Conservation (phyloP, 2,113 vertebrate species). For the Copsychus sechellarum region DNA sequence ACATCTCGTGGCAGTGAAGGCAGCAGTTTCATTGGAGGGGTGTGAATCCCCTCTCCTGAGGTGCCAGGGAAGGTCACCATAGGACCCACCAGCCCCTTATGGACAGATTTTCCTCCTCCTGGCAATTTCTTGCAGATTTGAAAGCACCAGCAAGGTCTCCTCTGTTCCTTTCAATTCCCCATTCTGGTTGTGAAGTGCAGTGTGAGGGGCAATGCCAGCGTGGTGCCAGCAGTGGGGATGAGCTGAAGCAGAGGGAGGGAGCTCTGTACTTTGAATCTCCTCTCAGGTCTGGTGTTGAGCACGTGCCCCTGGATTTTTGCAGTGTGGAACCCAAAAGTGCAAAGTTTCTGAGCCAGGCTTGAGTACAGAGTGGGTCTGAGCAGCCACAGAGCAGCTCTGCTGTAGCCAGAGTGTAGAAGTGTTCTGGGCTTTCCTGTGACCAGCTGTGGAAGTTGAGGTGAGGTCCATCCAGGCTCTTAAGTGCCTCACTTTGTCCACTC, state of each 20-base stretch:
- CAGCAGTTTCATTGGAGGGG: neutral
- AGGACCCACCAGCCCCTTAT: neutral
- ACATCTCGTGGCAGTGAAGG: neutral
- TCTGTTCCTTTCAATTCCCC: neutral
- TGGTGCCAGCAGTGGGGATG: neutral
- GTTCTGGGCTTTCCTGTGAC: neutral
- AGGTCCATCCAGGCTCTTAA: neutral
- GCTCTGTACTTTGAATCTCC: neutral
- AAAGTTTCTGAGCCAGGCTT: neutral
- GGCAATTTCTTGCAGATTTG: neutral
- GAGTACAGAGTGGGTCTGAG: neutral
- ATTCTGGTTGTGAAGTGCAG: accelerated
- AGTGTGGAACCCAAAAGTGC: neutral
- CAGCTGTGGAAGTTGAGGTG: neutral
- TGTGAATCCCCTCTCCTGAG: neutral
- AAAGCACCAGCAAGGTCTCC: neutral
- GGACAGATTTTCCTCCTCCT: neutral
- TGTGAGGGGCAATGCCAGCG: neutral
- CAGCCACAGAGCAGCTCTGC: neutral
- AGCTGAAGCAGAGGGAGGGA: neutral
- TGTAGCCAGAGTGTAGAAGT: neutral
- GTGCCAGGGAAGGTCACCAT: neutral
- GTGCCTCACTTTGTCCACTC: neutral
- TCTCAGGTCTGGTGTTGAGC: neutral
- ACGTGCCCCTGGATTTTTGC: accelerated